A percentile compares a stretch with the other conserved stretches of the same genome.
Evolutionary conservation across 2,888 invertebrate species (phyloP).

Genomic region (Psylliodes chrysocephalus): DNA sequence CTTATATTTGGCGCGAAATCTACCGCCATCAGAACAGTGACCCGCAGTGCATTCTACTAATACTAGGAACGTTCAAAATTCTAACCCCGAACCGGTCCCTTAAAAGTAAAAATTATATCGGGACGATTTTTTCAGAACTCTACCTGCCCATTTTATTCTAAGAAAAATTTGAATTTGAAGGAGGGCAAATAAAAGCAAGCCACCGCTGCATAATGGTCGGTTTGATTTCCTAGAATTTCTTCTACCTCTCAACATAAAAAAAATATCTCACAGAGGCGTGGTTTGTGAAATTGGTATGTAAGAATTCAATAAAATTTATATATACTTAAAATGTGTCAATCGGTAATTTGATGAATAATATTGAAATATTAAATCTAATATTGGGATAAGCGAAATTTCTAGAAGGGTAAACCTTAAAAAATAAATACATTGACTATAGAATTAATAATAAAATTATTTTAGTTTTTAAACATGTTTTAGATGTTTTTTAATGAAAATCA

Average conservation of each 20-base stretch:
- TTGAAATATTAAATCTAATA: too few relatives aligned
- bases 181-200: constrained; percentile 4
- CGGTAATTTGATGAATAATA: too few relatives aligned
- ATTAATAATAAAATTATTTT: too few relatives aligned
- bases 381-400: too few relatives aligned
- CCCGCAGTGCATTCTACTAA: background rate
- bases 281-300: too few relatives aligned
- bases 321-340: too few relatives aligned
- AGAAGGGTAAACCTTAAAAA: too few relatives aligned
- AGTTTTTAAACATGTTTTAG: too few relatives aligned
- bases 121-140: constrained; percentile 19
- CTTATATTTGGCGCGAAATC: background rate
- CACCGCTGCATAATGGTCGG: background rate
- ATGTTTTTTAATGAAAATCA: too few relatives aligned
- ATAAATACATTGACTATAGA: too few relatives aligned
- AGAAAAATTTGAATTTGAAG: constrained; percentile 19
- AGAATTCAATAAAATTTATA: too few relatives aligned
- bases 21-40: background rate
- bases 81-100: background rate
- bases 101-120: background rate
- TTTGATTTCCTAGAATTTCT: constrained; percentile 14
- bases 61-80: background rate
- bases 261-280: background rate
- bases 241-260: background rate
- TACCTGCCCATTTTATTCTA: constrained; percentile 19